phyloP scores from a whole-genome alignment of 2,113 vertebrate genomes.

The Rhinopomastus cyanomelas region DNA sequence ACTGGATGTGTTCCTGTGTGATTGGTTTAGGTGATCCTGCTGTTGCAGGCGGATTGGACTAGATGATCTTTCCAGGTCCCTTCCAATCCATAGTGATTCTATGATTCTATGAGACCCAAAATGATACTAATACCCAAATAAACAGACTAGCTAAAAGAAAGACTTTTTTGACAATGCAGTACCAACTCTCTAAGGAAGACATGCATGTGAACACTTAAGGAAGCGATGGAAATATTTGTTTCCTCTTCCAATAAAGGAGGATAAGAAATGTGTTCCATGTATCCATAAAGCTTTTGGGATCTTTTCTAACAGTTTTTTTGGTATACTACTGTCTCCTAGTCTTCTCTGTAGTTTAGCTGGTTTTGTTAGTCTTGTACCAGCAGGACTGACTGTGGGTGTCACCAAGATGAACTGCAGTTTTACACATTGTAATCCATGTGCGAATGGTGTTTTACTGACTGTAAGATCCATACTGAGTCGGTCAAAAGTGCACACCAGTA shows the following conservation, averaged over 20 bases:
- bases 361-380: not conserved
- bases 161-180: not conserved
- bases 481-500: not conserved
- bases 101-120: no score
- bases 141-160: not conserved
- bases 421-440: not conserved
- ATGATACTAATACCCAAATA: not conserved
- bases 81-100: no score
- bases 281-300: not conserved
- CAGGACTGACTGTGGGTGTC: not conserved
- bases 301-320: not conserved
- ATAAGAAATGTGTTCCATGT: not conserved
- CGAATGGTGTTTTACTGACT: not conserved
- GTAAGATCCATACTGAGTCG: not conserved
- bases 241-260: not conserved
- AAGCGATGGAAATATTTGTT: not conserved
- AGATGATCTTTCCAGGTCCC: no score
- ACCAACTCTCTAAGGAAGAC: not conserved
- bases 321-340: not conserved
- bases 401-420: slow-evolving; percentile 15
- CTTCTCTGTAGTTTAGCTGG: not conserved
- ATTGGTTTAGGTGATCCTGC: no score
- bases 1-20: no score
- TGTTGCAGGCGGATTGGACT: no score
- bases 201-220: not conserved